Base-by-base conservation (phyloP, 2,113 vertebrate genomes). In the Oreochromis aureus region DNA sequence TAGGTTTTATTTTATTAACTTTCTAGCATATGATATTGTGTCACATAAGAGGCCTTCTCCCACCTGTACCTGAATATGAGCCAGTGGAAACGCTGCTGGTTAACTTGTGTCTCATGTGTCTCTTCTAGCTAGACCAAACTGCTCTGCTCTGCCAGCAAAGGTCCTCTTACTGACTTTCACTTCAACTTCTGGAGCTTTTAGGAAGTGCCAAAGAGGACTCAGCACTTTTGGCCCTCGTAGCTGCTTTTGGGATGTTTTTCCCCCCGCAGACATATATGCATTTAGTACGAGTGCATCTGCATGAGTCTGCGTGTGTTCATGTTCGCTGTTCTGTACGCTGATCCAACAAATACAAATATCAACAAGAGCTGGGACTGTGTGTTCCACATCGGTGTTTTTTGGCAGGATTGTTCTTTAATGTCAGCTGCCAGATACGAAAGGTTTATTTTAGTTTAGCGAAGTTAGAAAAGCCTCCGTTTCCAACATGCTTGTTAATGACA, bases 261-360 rank as follows among this genome's bases (percentile, higher is more conserved):
- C 6, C 51, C 10, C 41, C 41, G 11, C 73, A 76, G 18, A 48
- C 4, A 1, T 22, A 41, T 39, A 51, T 32, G 15, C 56, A 76
- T 46, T 71, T 30, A 34, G 16, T 34, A 58, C 2, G 11, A 32
- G 3, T 71, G 41, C 5, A 2, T 59, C 18, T 59, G 44, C 61
- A 22, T 82, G 53, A 83, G 19, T 56, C 79, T 59, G 46, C 55
- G 27, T 48, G 24, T 83, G 32, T 51, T 46, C 66, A 12, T 54
- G 27, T 71, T n/a, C 39, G 59, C n/a, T 54, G 27, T 34, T 82
- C 87, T 86, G 84, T 58, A 80, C 69, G 46, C 4, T n/a, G 80
- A 76, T 89, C 80, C 59, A 86, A 89, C 53, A 83, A 82, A 90
- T 80, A 88, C 61, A 87, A 51, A 83, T 80, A 83, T 69, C 51